Percentiles rank a stretch among this genome's conserved stretches.
Evolutionary conservation across 2,113 vertebrate genomes (phyloP).

Genomic region (Atractosteus spatula): DNA sequence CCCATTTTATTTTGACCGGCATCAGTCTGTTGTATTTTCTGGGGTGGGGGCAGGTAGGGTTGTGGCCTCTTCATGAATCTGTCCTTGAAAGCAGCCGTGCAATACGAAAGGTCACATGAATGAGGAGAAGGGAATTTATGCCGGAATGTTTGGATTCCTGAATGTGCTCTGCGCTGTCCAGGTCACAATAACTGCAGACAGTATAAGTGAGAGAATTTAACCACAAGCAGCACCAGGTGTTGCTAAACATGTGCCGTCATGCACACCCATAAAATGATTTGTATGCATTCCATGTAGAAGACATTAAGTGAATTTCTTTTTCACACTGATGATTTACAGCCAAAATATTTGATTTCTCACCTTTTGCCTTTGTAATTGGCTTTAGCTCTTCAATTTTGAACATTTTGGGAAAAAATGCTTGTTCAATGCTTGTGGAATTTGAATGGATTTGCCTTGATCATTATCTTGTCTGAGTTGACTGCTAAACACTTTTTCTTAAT

Average conservation of each 20-base stretch:
- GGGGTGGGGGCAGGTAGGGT: neutral
- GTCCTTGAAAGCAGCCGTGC: constrained; percentile 14
- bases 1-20: neutral
- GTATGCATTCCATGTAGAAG: constrained; percentile 21
- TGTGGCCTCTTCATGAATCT: constrained; percentile 8
- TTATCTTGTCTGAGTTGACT: too few species aligned
- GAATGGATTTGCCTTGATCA: too few species aligned
- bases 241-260: constrained; percentile 14
- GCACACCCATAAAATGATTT: constrained; percentile 5
- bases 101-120: neutral
- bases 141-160: constrained; percentile 7
- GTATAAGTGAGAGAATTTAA: neutral
- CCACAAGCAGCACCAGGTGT: constrained; percentile 19
- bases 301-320: neutral
- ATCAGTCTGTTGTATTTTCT: neutral
- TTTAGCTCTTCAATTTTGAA: too few species aligned
- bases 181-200: neutral
- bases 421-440: too few species aligned
- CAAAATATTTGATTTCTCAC: neutral
- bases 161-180: constrained; percentile 15
- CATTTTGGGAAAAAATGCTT: too few species aligned
- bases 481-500: too few species aligned
- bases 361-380: too few species aligned
- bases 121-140: neutral
- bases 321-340: constrained; percentile 9